These are phyloP conservation scores for Mythimna albipuncta DNA, from an alignment of 2,888 invertebrate genomes.

Conservation along the genomic window DNA sequence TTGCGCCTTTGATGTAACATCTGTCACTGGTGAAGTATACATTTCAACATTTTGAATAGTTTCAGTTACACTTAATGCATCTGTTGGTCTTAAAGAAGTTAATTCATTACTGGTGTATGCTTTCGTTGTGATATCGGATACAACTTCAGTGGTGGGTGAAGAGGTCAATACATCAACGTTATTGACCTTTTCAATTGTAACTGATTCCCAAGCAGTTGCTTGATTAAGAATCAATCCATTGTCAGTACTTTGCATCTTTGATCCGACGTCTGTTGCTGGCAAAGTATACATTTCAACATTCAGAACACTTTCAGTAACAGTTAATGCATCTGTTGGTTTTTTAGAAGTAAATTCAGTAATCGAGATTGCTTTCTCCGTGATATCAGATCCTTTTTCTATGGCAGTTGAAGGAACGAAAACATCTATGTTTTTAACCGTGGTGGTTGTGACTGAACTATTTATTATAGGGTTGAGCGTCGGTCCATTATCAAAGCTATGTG, in stretches of 20 bases:
- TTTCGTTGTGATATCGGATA: not conserved
- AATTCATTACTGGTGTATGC: not conserved
- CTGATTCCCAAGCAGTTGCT: not conserved
- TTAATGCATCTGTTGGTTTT: not conserved
- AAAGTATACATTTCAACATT: not conserved
- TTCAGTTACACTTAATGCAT: not conserved
- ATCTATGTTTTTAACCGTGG: not conserved
- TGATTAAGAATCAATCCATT: not conserved
- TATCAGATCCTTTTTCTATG: not conserved
- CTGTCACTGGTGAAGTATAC: not conserved
- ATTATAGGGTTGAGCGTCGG: not conserved
- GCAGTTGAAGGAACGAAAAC: not conserved
- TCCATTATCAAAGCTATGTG: not conserved
- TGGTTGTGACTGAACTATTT: not conserved
- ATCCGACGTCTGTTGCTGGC: not conserved
- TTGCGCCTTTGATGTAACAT: not conserved
- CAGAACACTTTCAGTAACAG: slow-evolving; percentile 5
- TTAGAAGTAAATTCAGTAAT: not conserved
- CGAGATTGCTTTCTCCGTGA: not conserved
- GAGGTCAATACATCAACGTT: not conserved
- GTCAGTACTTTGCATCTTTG: not conserved
- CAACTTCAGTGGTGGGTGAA: not conserved
- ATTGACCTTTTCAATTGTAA: not conserved
- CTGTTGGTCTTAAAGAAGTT: not conserved
- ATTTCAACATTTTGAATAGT: not conserved